Evolutionary conservation across 2,888 invertebrate species (phyloP), one percentile per base, ranked within the genome.

Genomic region (Venusia cambrica): DNA sequence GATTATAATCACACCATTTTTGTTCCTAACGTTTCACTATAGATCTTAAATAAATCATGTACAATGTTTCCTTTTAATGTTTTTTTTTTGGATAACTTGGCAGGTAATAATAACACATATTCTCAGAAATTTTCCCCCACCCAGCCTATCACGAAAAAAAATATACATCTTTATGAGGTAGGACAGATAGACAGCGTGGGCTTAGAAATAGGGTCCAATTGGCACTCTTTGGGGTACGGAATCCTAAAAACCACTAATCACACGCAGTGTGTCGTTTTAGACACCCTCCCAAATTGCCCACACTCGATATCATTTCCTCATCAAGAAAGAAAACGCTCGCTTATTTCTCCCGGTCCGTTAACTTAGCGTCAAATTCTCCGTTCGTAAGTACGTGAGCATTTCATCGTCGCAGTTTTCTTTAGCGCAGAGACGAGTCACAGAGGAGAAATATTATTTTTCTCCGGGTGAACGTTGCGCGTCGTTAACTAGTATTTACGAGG

Each of bases 401-500:
- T 73, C 63, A 62, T 67, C 69, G 61, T 65, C 53, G 38, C 45
- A 70, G 64, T 73, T 77, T 72, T 63, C 74, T 72, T 73, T 67
- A 66, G 66, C 51, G n/a, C 61, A 54, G 66, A n/a, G n/a, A n/a
- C n/a, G 64, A 73, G 68, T 76, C 75, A 72, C 69, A 73, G 69
- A 64, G 59, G 62, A 72, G 73, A 80, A 80, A 80, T 83, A 83
- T 81, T 73, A 85, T 85, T 84, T 84, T 81, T 81, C 73, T 69
- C 52, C 57, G 69, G 70, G 73, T 62, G 63, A 70, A 65, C 70
- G 74, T 75, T 75, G 77, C 76, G 65, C 70, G 74, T 75, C 75
- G 77, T 77, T 84, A 85, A 84, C 78, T 77, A 80, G 74, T 83
- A 84, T 84, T 87, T 84, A 87, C 79, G 83, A 77, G 78, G 74